A percentile compares a stretch with the other conserved stretches of the same genome.
These are phyloP conservation scores for Athripsodes cinereus DNA, from an alignment of 2,888 invertebrate genomes.

Conservation along the genomic window DNA sequence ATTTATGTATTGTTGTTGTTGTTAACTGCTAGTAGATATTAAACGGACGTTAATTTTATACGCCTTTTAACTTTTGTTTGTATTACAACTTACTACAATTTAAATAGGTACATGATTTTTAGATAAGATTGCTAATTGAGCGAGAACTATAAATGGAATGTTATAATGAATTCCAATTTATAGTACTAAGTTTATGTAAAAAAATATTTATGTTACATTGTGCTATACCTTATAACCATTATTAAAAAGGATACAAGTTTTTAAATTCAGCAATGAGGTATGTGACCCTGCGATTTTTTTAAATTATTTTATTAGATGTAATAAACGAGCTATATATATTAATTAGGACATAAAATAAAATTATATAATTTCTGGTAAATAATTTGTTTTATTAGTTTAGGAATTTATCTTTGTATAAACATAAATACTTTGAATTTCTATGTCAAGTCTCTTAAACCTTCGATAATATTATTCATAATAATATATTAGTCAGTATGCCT, in stretches of 20 bases:
- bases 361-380: no score
- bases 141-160: background rate
- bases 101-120: background rate
- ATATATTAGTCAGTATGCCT: background rate
- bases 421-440: background rate
- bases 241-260: no score
- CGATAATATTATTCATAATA: background rate
- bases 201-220: no score
- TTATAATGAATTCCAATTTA: background rate
- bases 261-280: no score
- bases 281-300: no score
- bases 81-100: background rate
- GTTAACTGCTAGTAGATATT: background rate
- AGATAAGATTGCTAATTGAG: background rate
- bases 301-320: no score
- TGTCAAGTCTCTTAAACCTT: background rate
- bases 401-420: no score
- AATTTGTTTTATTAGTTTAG: no score
- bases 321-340: no score
- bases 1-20: background rate
- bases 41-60: background rate
- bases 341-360: no score
- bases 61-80: slow-evolving; percentile 1
- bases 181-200: background rate
- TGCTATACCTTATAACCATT: no score